A percentile compares a stretch with the other conserved stretches of the same genome.
Conservation (phyloP, 2,888 invertebrate genomes). For the Apotomis capreana region DNA sequence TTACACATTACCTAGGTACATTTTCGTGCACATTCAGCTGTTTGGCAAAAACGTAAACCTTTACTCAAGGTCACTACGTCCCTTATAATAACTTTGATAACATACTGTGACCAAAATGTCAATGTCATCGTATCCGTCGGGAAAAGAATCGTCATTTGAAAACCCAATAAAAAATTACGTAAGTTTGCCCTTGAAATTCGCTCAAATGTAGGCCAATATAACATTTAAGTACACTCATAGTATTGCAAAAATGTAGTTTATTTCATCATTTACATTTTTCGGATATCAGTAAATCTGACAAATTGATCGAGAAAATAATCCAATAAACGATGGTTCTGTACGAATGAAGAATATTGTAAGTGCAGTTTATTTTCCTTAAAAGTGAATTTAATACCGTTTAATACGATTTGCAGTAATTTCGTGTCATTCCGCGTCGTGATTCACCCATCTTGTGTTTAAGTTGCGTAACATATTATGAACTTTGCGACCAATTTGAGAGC, state of each 20-base stretch:
- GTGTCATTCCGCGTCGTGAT: background rate
- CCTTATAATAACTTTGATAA: background rate
- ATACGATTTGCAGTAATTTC: constrained; percentile 31
- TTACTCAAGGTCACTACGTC: too few relatives aligned
- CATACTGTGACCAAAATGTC: constrained; percentile 4
- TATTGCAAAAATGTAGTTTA: constrained; percentile 26
- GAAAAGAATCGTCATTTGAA: constrained; percentile 15
- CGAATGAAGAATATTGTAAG: background rate
- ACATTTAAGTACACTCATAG: constrained; percentile 6
- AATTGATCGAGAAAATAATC: constrained; percentile 26
- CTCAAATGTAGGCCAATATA: constrained; percentile 21
- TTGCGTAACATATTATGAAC: constrained; percentile 30
- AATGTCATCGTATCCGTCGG: background rate
- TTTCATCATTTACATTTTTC: constrained; percentile 7
- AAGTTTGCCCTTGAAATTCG: constrained; percentile 19
- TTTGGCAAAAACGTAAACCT: too few relatives aligned
- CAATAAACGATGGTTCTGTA: constrained; percentile 11
- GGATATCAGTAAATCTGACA: constrained; percentile 20
- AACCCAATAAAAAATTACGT: constrained; percentile 15
- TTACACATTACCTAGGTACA: too few relatives aligned
- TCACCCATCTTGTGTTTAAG: constrained; percentile 20
- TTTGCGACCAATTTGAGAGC: constrained; percentile 25
- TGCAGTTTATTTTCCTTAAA: constrained; percentile 25
- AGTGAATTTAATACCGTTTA: constrained; percentile 18
- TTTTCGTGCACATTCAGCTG: too few relatives aligned